These are phyloP conservation scores for Crypturellus tataupa DNA, from an alignment of 2,797 vertebrate genomes.

Conservation along the genomic window DNA sequence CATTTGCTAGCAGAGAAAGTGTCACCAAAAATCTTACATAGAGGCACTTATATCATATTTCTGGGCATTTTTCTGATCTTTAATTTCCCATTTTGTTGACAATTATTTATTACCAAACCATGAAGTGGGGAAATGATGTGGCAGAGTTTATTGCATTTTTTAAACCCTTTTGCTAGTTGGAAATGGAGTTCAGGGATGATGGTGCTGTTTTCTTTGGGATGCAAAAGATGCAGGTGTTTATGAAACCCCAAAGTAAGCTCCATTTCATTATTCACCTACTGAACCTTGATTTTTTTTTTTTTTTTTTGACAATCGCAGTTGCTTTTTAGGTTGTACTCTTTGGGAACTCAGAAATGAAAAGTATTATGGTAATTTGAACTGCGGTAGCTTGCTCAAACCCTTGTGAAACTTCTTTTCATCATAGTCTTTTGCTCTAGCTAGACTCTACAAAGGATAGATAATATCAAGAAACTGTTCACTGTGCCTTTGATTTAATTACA, in stretches of 20 bases:
- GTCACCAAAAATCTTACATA: neutral
- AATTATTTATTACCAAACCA: neutral
- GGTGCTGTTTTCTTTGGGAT: neutral
- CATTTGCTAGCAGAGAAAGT: neutral
- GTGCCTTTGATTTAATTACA: conserved; percentile 22
- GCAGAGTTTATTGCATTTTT: neutral
- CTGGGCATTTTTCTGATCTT: neutral
- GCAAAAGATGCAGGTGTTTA: neutral
- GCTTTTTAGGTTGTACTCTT: neutral
- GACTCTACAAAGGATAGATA: conserved; percentile 28
- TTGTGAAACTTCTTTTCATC: neutral
- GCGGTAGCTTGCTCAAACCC: neutral
- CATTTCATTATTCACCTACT: neutral
- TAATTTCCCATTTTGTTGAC: neutral
- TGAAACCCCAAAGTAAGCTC: neutral
- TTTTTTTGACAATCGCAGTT: neutral
- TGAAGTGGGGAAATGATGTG: neutral
- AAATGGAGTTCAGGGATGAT: too few relatives aligned
- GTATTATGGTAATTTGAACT: neutral
- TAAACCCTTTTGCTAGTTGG: too few relatives aligned
- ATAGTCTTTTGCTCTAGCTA: neutral
- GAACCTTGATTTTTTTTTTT: neutral
- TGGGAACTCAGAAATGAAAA: neutral
- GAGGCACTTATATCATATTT: neutral
- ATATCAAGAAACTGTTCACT: conserved; percentile 9